These are phyloP conservation scores for Emydocephalus ijimae DNA, from an alignment of 2,113 vertebrate genomes.

Conservation along the genomic window DNA sequence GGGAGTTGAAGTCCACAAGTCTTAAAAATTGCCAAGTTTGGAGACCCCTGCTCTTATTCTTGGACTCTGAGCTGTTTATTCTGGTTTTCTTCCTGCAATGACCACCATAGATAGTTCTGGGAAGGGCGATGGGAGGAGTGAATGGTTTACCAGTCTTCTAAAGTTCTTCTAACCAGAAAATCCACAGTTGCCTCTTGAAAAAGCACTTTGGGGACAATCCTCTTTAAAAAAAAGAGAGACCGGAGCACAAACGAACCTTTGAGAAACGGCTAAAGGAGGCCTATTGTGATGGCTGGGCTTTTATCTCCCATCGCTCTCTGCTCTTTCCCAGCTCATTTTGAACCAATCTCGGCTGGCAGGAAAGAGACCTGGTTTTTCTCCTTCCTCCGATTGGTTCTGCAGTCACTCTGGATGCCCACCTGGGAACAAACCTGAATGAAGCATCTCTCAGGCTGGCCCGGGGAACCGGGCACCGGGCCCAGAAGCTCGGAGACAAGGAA, in stretches of 20 bases:
- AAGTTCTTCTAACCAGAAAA: too few relatives aligned
- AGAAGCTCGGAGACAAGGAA: background rate
- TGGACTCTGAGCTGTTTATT: too few relatives aligned
- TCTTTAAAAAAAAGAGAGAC: background rate
- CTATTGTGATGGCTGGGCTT: background rate
- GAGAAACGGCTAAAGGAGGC: too few relatives aligned
- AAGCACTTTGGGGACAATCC: too few relatives aligned
- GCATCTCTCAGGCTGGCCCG: background rate
- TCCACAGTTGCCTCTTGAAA: too few relatives aligned
- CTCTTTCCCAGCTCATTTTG: background rate
- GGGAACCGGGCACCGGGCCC: background rate
- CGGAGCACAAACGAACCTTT: background rate
- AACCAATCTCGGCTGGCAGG: background rate
- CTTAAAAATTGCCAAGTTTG: too few relatives aligned
- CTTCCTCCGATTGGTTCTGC: background rate
- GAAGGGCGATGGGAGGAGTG: too few relatives aligned
- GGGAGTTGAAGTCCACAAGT: too few relatives aligned
- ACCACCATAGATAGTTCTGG: too few relatives aligned
- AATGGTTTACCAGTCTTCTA: too few relatives aligned
- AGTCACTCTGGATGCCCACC: background rate
- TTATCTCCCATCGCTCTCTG: background rate
- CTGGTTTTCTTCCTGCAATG: too few relatives aligned
- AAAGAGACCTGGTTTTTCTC: background rate
- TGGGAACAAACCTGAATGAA: slow-evolving; percentile 8
- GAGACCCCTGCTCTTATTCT: too few relatives aligned